These are phyloP conservation scores for Syngnathoides biaculeatus DNA, from an alignment of 2,113 vertebrate species.

Conservation along the genomic window DNA sequence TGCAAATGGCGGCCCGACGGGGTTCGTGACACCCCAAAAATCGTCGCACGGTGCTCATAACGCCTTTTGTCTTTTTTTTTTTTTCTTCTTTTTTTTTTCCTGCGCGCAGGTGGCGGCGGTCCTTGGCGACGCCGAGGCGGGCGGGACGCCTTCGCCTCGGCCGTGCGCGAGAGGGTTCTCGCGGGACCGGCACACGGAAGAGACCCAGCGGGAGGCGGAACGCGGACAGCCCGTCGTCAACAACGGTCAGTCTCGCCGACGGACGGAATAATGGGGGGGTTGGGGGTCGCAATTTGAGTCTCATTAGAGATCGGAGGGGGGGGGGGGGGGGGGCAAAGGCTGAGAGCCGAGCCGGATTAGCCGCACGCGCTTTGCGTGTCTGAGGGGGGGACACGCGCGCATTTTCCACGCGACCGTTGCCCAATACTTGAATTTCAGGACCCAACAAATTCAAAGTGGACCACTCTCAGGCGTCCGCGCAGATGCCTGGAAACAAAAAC, in stretches of 20 bases:
- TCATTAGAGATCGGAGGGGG: neutral
- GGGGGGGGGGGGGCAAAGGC: neutral
- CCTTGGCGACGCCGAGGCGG: constrained; percentile 9
- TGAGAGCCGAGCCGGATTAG: neutral
- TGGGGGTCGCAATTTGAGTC: neutral
- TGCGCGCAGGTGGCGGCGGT: constrained; percentile 36
- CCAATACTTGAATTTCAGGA: no score
- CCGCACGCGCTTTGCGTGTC: neutral
- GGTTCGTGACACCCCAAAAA: no score
- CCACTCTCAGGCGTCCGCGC: neutral
- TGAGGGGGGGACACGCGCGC: constrained; percentile 4
- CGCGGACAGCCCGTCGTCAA: constrained; percentile 58
- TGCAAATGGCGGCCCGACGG: no score
- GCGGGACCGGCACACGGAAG: constrained; percentile 49
- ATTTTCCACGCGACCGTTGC: no score
- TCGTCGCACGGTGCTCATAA: neutral
- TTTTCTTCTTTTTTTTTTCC: neutral
- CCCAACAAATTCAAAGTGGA: neutral
- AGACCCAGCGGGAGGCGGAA: constrained; percentile 37
- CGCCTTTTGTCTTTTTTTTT: neutral
- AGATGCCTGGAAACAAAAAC: neutral
- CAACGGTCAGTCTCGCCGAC: constrained; percentile 46
- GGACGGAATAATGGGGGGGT: neutral
- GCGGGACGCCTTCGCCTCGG: constrained; percentile 19
- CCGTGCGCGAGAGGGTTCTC: constrained; percentile 55